Percentiles rank a stretch among this genome's conserved stretches.
Evolutionary conservation across 1,140 invertebrate species (phyloP).

Genomic region (Stegodyphus mimosarum): DNA sequence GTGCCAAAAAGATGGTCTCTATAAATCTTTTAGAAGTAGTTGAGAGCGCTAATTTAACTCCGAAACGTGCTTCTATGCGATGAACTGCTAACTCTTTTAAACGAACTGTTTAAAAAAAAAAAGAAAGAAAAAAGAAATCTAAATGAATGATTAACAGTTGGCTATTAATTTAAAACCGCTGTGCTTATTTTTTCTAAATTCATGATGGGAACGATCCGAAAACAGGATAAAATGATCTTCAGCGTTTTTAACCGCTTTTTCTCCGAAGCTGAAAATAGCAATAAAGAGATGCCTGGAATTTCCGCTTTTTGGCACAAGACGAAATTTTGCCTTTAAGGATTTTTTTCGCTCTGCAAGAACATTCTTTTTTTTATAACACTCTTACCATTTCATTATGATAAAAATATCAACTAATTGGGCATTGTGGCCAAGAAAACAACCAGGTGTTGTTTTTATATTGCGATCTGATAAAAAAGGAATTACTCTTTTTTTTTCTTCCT

Average conservation of each 20-base stretch:
- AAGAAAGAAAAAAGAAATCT: not conserved
- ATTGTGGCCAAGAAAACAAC: constrained; percentile 53
- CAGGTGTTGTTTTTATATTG: constrained; percentile 44
- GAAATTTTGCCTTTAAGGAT: constrained; percentile 31
- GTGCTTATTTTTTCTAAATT: constrained; percentile 33
- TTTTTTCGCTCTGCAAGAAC: constrained; percentile 17
- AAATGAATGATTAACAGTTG: constrained; percentile 50
- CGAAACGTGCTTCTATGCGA: constrained; percentile 12
- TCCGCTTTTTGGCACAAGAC: constrained; percentile 57
- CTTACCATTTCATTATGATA: constrained; percentile 54
- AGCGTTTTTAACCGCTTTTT: constrained; percentile 26
- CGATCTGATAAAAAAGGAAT: constrained; percentile 56
- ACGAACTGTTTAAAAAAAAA: no score
- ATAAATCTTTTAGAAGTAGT: constrained; percentile 34
- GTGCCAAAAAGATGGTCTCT: not conserved
- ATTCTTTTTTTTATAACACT: constrained; percentile 35
- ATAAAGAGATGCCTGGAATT: constrained; percentile 52
- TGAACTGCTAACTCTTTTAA: constrained; percentile 12
- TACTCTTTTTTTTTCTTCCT: constrained; percentile 29
- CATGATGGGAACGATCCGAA: not conserved
- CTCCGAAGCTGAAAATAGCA: constrained; percentile 41
- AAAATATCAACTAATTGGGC: constrained; percentile 59
- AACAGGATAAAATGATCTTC: not conserved
- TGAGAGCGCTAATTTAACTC: not conserved
- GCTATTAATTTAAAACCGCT: constrained; percentile 48